phyloP scores from a whole-genome alignment of 1,140 invertebrate genomes.

The Megathymus violae region DNA sequence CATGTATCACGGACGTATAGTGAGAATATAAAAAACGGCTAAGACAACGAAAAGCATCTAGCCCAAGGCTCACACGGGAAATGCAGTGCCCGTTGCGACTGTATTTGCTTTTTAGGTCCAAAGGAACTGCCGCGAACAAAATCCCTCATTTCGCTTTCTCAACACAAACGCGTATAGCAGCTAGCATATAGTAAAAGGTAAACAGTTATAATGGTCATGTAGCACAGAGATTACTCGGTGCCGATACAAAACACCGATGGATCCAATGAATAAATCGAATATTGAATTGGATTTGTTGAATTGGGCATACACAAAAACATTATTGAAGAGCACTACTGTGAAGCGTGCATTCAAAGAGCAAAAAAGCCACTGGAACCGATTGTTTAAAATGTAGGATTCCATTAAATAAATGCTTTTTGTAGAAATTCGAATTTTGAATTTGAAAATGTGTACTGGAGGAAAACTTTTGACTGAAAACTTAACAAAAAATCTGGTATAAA shows the following conservation, averaged over 20 bases:
- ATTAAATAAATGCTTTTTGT: too few species aligned
- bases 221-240: not conserved
- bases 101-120: constrained; percentile 41
- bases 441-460: not conserved
- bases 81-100: constrained; percentile 32
- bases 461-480: too few species aligned
- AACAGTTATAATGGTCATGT: constrained; percentile 13
- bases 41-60: constrained; percentile 36
- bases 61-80: constrained; percentile 43
- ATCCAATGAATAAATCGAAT: constrained; percentile 25
- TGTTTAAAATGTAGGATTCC: not conserved
- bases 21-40: constrained; percentile 7
- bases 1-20: not conserved
- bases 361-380: not conserved
- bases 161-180: constrained; percentile 17
- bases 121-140: constrained; percentile 45
- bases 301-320: constrained; percentile 5
- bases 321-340: not conserved
- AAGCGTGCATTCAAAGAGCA: not conserved
- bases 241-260: too few species aligned
- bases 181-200: constrained; percentile 1
- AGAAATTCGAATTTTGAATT: too few species aligned
- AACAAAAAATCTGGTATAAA: too few species aligned
- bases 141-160: constrained; percentile 41
- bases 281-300: constrained; percentile 10